Percentiles rank a stretch among this genome's conserved stretches.
Conservation (phyloP, 53 echinoderm and acorn worm species). For the Glandiceps talaboti region DNA sequence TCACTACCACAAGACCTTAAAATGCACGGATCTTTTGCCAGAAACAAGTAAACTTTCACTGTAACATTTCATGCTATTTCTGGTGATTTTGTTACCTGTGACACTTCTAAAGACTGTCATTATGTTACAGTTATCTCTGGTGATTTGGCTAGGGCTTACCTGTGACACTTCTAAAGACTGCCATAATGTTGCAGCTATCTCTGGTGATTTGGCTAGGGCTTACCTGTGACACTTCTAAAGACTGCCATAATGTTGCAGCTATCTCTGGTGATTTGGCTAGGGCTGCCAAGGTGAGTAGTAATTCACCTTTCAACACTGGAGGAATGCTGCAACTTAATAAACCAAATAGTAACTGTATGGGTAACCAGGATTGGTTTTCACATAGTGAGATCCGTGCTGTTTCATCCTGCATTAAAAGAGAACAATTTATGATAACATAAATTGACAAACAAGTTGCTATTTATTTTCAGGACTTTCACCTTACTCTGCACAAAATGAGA, state of each 20-base stretch:
- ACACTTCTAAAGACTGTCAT: constrained; percentile 88
- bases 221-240: constrained; percentile 92
- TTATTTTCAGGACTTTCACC: too few species aligned
- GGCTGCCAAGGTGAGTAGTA: constrained; percentile 63
- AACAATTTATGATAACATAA: too few species aligned
- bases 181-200: constrained; percentile 75
- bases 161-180: constrained; percentile 88
- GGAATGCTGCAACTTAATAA: constrained; percentile 83
- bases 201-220: constrained; percentile 52
- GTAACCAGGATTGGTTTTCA: constrained; percentile 93
- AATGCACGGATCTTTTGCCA: too few species aligned
- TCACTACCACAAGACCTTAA: too few species aligned
- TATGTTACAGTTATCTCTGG: constrained; percentile 66
- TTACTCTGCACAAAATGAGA: too few species aligned
- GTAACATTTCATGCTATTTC: neutral
- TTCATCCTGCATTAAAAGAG: constrained; percentile 39
- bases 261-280: constrained; percentile 76
- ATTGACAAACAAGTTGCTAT: too few species aligned
- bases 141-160: constrained; percentile 66
- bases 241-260: constrained; percentile 78
- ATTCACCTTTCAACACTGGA: constrained; percentile 75
- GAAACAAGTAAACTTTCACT: neutral
- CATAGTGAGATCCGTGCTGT: constrained; percentile 60
- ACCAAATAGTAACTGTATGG: constrained; percentile 65
- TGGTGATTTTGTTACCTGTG: constrained; percentile 29